Base-by-base conservation (phyloP, 2,888 invertebrate species). In the Sphecodes monilicornis region DNA sequence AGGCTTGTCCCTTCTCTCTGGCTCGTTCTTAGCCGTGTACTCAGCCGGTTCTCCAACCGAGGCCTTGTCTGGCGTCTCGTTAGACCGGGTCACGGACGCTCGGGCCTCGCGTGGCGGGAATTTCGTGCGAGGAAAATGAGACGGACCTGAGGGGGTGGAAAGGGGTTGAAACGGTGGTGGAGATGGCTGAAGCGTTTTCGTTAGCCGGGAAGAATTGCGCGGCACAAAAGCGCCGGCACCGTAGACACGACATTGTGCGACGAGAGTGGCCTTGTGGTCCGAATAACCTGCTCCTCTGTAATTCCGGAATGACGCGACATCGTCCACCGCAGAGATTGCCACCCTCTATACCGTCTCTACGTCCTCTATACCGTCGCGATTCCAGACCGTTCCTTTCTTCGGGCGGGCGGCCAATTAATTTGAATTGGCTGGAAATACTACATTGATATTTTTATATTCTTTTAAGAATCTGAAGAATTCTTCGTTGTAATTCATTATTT, bases 1-100 rank as follows among this genome's bases (percentile, higher is more conserved):
- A 0, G 2, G n/a, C n/a, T n/a, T n/a, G 10, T 10, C 3, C 54
- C 3, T 54, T 11, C n/a, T n/a, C n/a, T n/a, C n/a, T n/a, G 54
- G 22, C n/a, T 54, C n/a, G 3, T 11, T 54, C 54, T 11, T 36
- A 18, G 22, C 6, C 64, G 22, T 32, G 32, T 60, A 16, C 60
- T 29, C 29, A 60, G 29, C 2, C 16, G 16, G 29, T 2, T 29
- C 75, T 54, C 54, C n/a, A 54, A n/a, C 54, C n/a, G 11, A 54
- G 54, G 54, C n/a, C 54, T 54, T n/a, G 88, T 84, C 88, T 85
- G 82, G 86, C 84, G 82, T 82, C 84, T 89, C 88, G 84, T 89
- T 89, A 88, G 80, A 79, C 78, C 36, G 68, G 78, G 64, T 64
- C 32, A 64, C 64, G 80, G 68, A 29, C 60, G 60, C 22, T 50